Base-by-base conservation (phyloP, 2,113 vertebrate genomes). In the Ameiurus melas region DNA sequence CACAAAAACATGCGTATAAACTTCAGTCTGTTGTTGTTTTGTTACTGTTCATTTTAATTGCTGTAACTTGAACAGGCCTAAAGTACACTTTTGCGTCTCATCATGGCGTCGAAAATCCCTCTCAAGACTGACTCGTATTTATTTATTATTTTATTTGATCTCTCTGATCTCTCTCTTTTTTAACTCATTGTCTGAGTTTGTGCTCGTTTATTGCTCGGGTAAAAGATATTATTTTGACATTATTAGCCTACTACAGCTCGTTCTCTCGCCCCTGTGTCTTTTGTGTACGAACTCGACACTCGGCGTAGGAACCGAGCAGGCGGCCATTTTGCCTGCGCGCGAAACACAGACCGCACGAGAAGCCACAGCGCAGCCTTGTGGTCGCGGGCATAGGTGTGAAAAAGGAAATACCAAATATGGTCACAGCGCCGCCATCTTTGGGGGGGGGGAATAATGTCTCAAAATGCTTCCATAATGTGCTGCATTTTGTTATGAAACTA, bases 201-300 rank as follows among this genome's bases (percentile, higher is more conserved):
- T 53, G 51, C 27, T 30, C 2, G 6, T 13, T 80, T 80, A 14
- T 5, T 14, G 51, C 47, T 30, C 17, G 27, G 6, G 47, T 57
- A 33, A 57, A 80, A 51, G 27, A 78, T 14, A 8, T 16, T 30
- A 9, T 9, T 36, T 51, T 2, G 2, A n/a, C 51, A 20, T 8
- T 17, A 68, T 53, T 12, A 1, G 1, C 1, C 1, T 30, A 17
- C 4, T 30, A 30, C 7, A 53, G 64, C 43, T 53, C 10, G 13
- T 53, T 71, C 71, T 73, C 10, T 27, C 13, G 9, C 55, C 39
- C n/a, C 12, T 4, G 14, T 58, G 66, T 85, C 53, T 71, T 85
- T 47, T 1, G 12, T 71, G 43, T 25, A 51, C 9, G 91, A 92
- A 93, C 83, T 89, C 89, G 91, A 92, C 90, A 93, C 70, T 94